Evolutionary conservation across 2,797 vertebrate species (phyloP).

Genomic region (Scolopax rusticola): DNA sequence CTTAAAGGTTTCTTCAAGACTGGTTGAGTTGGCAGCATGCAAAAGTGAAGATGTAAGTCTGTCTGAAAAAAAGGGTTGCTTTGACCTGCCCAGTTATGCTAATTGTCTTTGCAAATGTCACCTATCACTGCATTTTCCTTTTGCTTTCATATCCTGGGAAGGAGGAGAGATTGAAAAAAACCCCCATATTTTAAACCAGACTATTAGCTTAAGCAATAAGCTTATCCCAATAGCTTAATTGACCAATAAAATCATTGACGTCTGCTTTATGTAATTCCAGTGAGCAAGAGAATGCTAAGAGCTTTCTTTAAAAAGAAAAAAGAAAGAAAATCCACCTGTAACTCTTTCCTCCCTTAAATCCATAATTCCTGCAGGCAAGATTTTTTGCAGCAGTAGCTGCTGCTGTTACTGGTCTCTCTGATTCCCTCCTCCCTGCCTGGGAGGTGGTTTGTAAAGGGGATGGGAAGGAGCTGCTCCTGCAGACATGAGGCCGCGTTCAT

Average conservation of each 20-base stretch:
- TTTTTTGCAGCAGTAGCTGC: not conserved
- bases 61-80: not conserved
- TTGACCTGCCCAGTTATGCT: not conserved
- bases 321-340: not conserved
- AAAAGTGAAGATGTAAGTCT: not conserved
- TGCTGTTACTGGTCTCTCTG: not conserved
- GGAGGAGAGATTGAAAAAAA: not conserved
- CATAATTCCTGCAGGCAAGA: too few relatives aligned
- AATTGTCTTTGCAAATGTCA: not conserved
- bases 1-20: not conserved
- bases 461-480: not conserved
- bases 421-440: not conserved
- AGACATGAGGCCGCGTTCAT: not conserved
- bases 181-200: rapidly evolving
- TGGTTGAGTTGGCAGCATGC: not conserved
- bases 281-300: not conserved
- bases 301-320: not conserved
- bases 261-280: not conserved
- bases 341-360: too few relatives aligned
- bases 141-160: not conserved
- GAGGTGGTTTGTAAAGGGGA: not conserved
- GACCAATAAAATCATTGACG: not conserved
- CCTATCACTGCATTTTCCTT: not conserved
- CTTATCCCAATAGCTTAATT: not conserved
- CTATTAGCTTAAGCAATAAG: not conserved